These are phyloP conservation scores for Coenonympha glycerion DNA, from an alignment of 2,888 invertebrate genomes.

Conservation along the genomic window DNA sequence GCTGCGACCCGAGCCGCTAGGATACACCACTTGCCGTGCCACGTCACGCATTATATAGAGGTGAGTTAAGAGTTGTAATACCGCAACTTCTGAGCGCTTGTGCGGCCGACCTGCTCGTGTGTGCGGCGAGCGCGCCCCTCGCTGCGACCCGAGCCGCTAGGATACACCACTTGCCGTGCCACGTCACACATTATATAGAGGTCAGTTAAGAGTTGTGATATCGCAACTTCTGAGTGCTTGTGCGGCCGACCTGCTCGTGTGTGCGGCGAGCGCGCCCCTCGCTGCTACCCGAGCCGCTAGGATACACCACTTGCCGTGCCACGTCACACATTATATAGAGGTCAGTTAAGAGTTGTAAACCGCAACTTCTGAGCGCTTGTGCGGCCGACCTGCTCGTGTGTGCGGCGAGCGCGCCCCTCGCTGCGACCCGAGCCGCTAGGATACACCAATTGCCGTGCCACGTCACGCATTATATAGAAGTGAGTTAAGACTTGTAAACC, in stretches of 20 bases:
- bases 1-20: slow-evolving; percentile 73
- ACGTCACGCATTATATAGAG: slow-evolving; percentile 78
- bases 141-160: slow-evolving; percentile 73
- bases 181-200: slow-evolving; percentile 78
- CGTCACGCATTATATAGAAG: slow-evolving; percentile 79
- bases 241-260: slow-evolving; percentile 85
- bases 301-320: slow-evolving; percentile 65
- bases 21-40: slow-evolving; percentile 66
- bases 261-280: slow-evolving; percentile 84
- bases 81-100: slow-evolving; percentile 85
- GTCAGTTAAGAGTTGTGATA: slow-evolving; percentile 33
- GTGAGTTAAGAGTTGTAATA: slow-evolving; percentile 69
- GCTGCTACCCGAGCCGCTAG: slow-evolving; percentile 73
- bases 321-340: slow-evolving; percentile 78
- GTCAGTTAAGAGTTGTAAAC: slow-evolving; percentile 42
- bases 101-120: slow-evolving; percentile 85
- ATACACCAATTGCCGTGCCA: slow-evolving; percentile 65
- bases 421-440: slow-evolving; percentile 70
- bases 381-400: slow-evolving; percentile 86
- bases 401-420: slow-evolving; percentile 84
- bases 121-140: slow-evolving; percentile 84
- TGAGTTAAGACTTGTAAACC: slow-evolving; percentile 43
- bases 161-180: slow-evolving; percentile 65
- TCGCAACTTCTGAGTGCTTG: slow-evolving; percentile 85
- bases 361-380: slow-evolving; percentile 84